These are phyloP conservation scores for Lysiphlebus fabarum DNA, from an alignment of 1,140 invertebrate species.

Conservation along the genomic window DNA sequence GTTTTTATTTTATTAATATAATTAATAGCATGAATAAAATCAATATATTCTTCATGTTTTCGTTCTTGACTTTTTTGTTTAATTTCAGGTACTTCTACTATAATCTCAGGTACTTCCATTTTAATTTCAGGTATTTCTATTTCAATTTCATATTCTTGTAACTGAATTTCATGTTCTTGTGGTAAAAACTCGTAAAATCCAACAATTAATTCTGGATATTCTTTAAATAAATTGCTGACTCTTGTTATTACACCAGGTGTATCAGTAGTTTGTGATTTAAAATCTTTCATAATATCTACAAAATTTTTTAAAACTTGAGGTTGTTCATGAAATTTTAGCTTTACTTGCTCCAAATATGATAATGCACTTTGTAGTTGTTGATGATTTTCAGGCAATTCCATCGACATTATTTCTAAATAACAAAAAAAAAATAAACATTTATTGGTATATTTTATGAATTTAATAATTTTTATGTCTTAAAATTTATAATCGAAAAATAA, in stretches of 20 bases:
- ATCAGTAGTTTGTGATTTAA: constrained; percentile 98
- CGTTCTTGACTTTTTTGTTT: constrained; percentile 73
- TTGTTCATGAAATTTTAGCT: constrained; percentile 95
- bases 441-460: too few relatives aligned
- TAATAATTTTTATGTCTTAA: too few relatives aligned
- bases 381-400: too few relatives aligned
- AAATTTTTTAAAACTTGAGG: constrained; percentile 99
- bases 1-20: constrained; percentile 99
- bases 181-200: constrained; percentile 99
- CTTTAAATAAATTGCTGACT: constrained; percentile 95
- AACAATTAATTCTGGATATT: constrained; percentile 95
- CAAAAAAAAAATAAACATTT: too few relatives aligned
- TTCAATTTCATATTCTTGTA: too few relatives aligned
- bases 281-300: constrained; percentile 99
- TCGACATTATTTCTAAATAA: too few relatives aligned
- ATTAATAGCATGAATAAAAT: constrained; percentile 98
- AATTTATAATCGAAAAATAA: too few relatives aligned
- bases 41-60: constrained; percentile 60
- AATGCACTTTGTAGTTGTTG: constrained; percentile 69
- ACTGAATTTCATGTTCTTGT: constrained; percentile 97
- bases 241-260: constrained; percentile 97
- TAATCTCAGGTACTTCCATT: constrained; percentile 90
- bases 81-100: constrained; percentile 91
- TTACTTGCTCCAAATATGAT: constrained; percentile 97
- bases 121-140: constrained; percentile 93